These are phyloP conservation scores for Pogonus chalceus DNA, from an alignment of 1,140 invertebrate genomes.

Conservation along the genomic window DNA sequence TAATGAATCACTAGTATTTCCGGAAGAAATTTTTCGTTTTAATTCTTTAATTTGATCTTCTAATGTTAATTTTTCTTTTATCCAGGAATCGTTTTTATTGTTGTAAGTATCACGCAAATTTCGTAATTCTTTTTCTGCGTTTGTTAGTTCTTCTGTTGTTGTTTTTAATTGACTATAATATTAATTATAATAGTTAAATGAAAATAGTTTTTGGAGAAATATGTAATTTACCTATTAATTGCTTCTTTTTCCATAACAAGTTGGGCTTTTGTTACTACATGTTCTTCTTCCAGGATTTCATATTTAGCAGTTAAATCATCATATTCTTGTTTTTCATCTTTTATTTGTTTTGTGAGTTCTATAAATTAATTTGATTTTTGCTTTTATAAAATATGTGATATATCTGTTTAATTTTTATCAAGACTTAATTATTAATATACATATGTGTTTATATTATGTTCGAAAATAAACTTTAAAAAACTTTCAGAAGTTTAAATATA, in stretches of 20 bases:
- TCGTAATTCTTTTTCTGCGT: constrained; percentile 53
- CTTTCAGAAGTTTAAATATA: no score
- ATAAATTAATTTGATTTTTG: constrained; percentile 29
- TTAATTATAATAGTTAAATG: constrained; percentile 31
- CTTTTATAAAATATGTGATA: no score
- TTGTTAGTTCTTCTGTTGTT: constrained; percentile 46
- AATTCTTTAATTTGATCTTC: constrained; percentile 57
- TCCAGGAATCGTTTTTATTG: constrained; percentile 57
- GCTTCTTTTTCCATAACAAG: constrained; percentile 67
- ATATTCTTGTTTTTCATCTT: constrained; percentile 57
- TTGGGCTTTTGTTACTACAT: constrained; percentile 65
- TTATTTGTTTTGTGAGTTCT: constrained; percentile 58
- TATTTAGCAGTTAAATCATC: constrained; percentile 72
- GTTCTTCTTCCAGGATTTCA: constrained; percentile 72
- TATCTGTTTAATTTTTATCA: no score
- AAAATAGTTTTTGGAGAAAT: constrained; percentile 10
- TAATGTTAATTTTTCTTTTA: constrained; percentile 60
- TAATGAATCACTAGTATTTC: constrained; percentile 32
- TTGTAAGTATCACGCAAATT: constrained; percentile 57
- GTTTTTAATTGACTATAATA: constrained; percentile 35
- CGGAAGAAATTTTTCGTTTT: constrained; percentile 48
- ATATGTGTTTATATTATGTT: no score
- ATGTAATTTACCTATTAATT: constrained; percentile 40
- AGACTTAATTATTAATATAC: no score
- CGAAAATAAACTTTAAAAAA: no score